A percentile compares a stretch with the other conserved stretches of the same genome.
These are phyloP conservation scores for Luidia sarsii DNA, from an alignment of 53 echinoderm and acorn worm genomes.

Conservation along the genomic window DNA sequence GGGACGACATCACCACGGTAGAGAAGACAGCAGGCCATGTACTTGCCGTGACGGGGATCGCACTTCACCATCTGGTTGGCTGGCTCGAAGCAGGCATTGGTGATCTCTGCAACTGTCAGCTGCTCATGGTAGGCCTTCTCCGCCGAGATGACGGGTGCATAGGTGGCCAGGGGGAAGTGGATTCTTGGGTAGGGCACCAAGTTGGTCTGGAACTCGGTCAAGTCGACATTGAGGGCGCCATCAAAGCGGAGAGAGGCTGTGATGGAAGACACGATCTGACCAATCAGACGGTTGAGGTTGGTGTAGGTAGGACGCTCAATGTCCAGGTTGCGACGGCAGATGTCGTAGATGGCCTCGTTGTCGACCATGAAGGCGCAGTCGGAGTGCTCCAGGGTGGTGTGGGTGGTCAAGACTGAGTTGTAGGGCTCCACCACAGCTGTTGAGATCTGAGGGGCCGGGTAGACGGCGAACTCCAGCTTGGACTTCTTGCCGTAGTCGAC, in stretches of 20 bases:
- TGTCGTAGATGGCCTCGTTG: slow-evolving; percentile 89
- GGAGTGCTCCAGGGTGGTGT: slow-evolving; percentile 74
- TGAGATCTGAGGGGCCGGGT: slow-evolving; percentile 66
- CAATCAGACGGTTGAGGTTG: slow-evolving; percentile 77
- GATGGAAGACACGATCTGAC: slow-evolving; percentile 78
- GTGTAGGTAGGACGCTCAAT: slow-evolving; percentile 84
- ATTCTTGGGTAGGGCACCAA: slow-evolving; percentile 62
- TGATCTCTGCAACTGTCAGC: slow-evolving; percentile 86
- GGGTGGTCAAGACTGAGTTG: slow-evolving; percentile 86
- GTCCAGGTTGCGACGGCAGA: slow-evolving; percentile 86
- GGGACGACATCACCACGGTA: slow-evolving; percentile 80
- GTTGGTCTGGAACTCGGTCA: slow-evolving; percentile 67
- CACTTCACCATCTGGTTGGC: slow-evolving; percentile 97
- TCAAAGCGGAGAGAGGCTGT: slow-evolving; percentile 79
- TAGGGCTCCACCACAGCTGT: slow-evolving; percentile 85
- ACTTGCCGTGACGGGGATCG: slow-evolving; percentile 94
- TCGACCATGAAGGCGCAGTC: slow-evolving; percentile 92
- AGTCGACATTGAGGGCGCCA: slow-evolving; percentile 73
- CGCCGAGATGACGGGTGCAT: slow-evolving; percentile 81
- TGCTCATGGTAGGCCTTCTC: slow-evolving; percentile 91
- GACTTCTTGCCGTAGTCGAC: slow-evolving; percentile 57
- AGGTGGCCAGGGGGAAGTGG: slow-evolving; percentile 69
- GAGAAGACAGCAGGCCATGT: slow-evolving; percentile 90
- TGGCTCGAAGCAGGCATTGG: slow-evolving; percentile 91
- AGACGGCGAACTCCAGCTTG: slow-evolving; percentile 78